Conservation (phyloP, 2,888 invertebrate species). For the Pycnomerus fuliginosus region DNA sequence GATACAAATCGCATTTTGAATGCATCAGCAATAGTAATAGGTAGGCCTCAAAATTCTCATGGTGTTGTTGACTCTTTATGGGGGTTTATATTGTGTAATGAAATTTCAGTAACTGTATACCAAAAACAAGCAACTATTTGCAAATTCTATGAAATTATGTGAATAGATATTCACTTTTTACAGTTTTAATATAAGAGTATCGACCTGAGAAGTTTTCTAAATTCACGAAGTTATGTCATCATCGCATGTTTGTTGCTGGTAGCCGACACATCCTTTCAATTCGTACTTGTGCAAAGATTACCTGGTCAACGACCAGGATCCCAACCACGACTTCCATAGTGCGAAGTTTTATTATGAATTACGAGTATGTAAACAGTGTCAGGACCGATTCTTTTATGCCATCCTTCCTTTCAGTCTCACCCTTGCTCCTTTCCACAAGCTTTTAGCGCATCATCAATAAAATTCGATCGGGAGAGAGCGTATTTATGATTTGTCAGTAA, state of each 20-base stretch:
- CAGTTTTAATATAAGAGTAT: constrained; percentile 29
- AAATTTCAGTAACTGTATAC: constrained; percentile 21
- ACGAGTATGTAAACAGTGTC: constrained; percentile 4
- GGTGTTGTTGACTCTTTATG: constrained; percentile 17
- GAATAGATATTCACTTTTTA: constrained; percentile 31
- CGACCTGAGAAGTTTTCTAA: constrained; percentile 23
- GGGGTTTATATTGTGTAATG: too few relatives aligned
- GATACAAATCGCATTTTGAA: not conserved
- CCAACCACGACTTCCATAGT: constrained; percentile 8
- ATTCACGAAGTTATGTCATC: constrained; percentile 17
- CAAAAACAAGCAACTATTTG: constrained; percentile 26
- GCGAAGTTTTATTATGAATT: constrained; percentile 13
- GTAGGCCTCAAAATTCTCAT: constrained; percentile 11
- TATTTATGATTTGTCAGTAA: constrained; percentile 16
- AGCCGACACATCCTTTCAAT: constrained; percentile 16
- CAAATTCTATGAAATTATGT: constrained; percentile 28
- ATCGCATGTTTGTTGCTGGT: constrained; percentile 7
- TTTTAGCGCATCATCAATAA: constrained; percentile 15
- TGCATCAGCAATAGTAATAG: not conserved
- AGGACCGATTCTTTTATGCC: constrained; percentile 8
- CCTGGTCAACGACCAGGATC: constrained; percentile 29
- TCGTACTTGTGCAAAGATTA: constrained; percentile 18
- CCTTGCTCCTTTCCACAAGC: constrained; percentile 2
- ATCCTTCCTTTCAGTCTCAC: constrained; percentile 2
- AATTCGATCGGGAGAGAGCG: constrained; percentile 8